Evolutionary conservation across 2,797 vertebrate species (phyloP).

Genomic region (Champsocephalus gunnari): DNA sequence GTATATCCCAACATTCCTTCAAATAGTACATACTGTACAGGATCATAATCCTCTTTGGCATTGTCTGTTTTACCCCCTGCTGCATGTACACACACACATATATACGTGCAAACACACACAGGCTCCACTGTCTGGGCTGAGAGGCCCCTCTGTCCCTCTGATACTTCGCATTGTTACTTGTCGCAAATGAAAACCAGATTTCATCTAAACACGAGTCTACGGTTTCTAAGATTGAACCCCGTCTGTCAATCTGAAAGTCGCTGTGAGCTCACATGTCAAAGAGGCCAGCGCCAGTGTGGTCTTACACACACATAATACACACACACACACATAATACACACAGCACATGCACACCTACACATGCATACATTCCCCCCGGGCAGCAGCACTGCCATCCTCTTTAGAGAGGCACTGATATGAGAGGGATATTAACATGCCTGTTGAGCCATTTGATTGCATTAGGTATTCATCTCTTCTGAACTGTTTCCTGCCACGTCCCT

Average conservation of each 20-base stretch:
- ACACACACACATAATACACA: slow-evolving; percentile 26
- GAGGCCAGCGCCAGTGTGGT: slow-evolving; percentile 68
- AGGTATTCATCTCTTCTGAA: slow-evolving; percentile 58
- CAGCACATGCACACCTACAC: slow-evolving; percentile 24
- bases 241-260: slow-evolving; percentile 67
- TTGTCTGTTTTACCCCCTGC: slow-evolving; percentile 62
- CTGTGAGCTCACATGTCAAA: slow-evolving; percentile 72
- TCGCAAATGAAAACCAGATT: slow-evolving; percentile 80
- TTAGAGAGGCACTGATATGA: slow-evolving; percentile 61
- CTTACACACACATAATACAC: slow-evolving; percentile 34
- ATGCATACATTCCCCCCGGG: slow-evolving; percentile 19
- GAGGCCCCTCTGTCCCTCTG: slow-evolving; percentile 69
- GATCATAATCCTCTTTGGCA: slow-evolving; percentile 54
- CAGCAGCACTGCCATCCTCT: slow-evolving; percentile 47
- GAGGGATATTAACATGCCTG: slow-evolving; percentile 48
- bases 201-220: slow-evolving; percentile 71
- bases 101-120: slow-evolving; percentile 49
- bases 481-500: slow-evolving; percentile 40
- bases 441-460: slow-evolving; percentile 75
- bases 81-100: slow-evolving; percentile 31
- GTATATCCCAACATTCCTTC: slow-evolving; percentile 48
- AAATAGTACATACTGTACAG: slow-evolving; percentile 35
- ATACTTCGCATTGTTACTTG: slow-evolving; percentile 71
- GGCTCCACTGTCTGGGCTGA: slow-evolving; percentile 64
- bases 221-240: slow-evolving; percentile 69